phyloP scores from a whole-genome alignment of 2,888 invertebrate species.

The Sussaba pulchella region DNA sequence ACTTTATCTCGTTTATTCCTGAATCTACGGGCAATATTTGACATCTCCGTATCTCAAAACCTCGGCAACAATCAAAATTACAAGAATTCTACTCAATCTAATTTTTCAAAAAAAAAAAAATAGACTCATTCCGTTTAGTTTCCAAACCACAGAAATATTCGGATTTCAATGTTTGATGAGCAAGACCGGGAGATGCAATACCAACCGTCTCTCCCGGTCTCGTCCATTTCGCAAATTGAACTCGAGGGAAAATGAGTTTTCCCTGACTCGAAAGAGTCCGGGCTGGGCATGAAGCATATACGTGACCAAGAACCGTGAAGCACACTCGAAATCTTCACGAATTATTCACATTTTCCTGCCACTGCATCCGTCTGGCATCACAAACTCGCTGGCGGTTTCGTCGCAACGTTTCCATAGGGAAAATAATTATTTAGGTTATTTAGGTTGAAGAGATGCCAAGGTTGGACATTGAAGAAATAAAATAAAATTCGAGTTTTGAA shows the following conservation, averaged over 20 bases:
- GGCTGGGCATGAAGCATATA: constrained; percentile 18
- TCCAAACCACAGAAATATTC: neutral
- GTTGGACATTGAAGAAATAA: too few relatives aligned
- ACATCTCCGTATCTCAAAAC: too few relatives aligned
- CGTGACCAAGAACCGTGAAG: constrained; percentile 45
- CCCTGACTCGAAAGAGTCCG: constrained; percentile 47
- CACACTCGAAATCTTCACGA: constrained; percentile 27
- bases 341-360: constrained; percentile 30
- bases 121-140: too few relatives aligned
- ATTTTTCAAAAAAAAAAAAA: too few relatives aligned
- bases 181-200: neutral
- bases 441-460: neutral
- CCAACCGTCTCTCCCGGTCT: constrained; percentile 22
- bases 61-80: too few relatives aligned
- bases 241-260: constrained; percentile 43
- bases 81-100: too few relatives aligned
- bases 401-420: neutral
- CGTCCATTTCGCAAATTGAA: constrained; percentile 57
- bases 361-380: neutral
- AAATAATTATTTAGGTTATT: neutral
- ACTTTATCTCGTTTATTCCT: too few relatives aligned
- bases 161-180: constrained; percentile 3
- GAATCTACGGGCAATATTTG: too few relatives aligned
- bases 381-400: neutral
- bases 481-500: too few relatives aligned